Base-by-base conservation (phyloP, 1,140 invertebrate genomes). In the Battus philenor region DNA sequence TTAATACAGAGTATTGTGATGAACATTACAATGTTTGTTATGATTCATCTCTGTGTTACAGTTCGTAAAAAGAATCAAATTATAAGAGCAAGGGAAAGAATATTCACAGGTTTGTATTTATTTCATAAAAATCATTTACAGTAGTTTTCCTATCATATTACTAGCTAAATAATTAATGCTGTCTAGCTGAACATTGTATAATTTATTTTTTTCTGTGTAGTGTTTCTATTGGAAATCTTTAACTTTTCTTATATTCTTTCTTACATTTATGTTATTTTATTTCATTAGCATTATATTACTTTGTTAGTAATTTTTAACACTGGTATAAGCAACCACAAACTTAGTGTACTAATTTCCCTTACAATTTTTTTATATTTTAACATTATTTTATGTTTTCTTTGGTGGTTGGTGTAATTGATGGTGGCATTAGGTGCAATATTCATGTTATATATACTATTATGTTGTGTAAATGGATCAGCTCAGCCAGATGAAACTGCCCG, bases 1-100 rank as follows among this genome's bases (percentile, higher is more conserved):
- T 89, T 99, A 44, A 89, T 97, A 39, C 98, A 99, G 89, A 98
- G 97, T 88, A 91, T 99, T 71, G 91, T 99, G 15, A 99, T 99
- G 98, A 98, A 97, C 73, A 73, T 94, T 16, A 93, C 96, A 51
- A 99, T 99, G 98, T 90, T 99, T 72, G 87, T 92, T 12, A 96
- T 99, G 94, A 93, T 99, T 52, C 93, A 97, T 81, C 87, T 99
- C 8, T 99, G 97, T 88, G 93, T 99, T 15, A 90, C 89, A 71
- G 92, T 98, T 44, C 92, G 91, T 65, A 93, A 93, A 75, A 93
- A 93, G 80, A 95, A 92, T 69, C 93, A 96, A 76, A 90, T 96
- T 29, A 88, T 91, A 49, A 90, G 92, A 84, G 88, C 90, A 17
- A 91, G 92, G 57, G 92, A 95, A 62, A 88, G 92, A 72, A 89